Evolutionary conservation across 2,888 invertebrate genomes (phyloP), one percentile per base, ranked within the genome.

Genomic region (Mythimna lalbum): DNA sequence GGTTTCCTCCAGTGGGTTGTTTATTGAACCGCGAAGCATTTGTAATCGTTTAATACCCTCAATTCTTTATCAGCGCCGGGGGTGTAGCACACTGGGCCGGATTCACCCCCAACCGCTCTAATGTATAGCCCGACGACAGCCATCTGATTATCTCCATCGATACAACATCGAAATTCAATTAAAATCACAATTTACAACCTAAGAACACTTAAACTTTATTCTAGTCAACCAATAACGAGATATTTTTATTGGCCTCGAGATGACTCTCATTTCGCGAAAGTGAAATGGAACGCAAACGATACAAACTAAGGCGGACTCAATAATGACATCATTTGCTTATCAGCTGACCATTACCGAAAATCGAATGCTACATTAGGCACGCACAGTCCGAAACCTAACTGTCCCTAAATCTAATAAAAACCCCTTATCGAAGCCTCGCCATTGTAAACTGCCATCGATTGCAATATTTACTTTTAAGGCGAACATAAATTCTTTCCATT

Each of bases 31-130:
- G 94, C 94, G 92, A 95, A 94, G 95, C 95, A 95, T 95, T 96
- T 95, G 96, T 95, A 95, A 96, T 95, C 96, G 95, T 95, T 96
- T 96, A 96, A 96, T 96, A 96, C 96, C 95, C 95, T 92, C 95
- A 94, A 94, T 96, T 96, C 96, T 96, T 96, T 96, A 96, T 96
- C 96, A 95, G 93, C 87, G 59, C 50, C 81, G 87, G 82, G 89
- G 93, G 92, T 90, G 91, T 87, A 89, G 88, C 88, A 76, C 89
- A 85, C 83, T 87, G 88, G 84, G 85, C 86, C 90, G 89, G 89
- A 87, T 90, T 90, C 90, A 86, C 91, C 92, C 92, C 91, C 90
- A 83, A 71, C 82, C 76, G 83, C 82, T 84, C 85, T 92, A 93
- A 94, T 93, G 91, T 92, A 94, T 92, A 92, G 92, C 92, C 89